A percentile compares a stretch with the other conserved stretches of the same genome.
Evolutionary conservation across 2,888 invertebrate species (phyloP).

Genomic region (Stramonita haemastoma): DNA sequence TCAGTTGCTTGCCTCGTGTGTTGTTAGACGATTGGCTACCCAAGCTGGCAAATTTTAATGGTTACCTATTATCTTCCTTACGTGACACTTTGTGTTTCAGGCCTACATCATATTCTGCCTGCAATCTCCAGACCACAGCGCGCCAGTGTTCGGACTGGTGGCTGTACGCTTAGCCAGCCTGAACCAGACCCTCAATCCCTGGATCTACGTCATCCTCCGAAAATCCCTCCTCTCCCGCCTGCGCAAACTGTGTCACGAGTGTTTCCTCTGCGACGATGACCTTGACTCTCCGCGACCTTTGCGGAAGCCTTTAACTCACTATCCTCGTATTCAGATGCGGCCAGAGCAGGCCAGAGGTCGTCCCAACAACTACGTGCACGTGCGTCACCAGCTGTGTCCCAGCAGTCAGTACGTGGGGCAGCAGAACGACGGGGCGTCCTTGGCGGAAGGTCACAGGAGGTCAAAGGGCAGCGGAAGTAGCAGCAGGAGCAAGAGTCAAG

Average conservation of each 20-base stretch:
- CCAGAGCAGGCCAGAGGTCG: neutral
- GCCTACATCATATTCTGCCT: slow-evolving; percentile 73
- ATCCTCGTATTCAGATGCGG: slow-evolving; percentile 12
- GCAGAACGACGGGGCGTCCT: slow-evolving; percentile 35
- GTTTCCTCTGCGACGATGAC: slow-evolving; percentile 35
- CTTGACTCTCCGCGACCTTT: slow-evolving; percentile 39
- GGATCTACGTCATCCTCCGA: slow-evolving; percentile 77
- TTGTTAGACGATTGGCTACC: too few species aligned
- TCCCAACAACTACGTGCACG: slow-evolving; percentile 51
- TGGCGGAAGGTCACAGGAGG: slow-evolving; percentile 2
- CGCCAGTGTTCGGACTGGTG: slow-evolving; percentile 69
- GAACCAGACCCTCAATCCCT: slow-evolving; percentile 77
- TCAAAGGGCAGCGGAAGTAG: neutral
- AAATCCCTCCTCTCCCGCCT: slow-evolving; percentile 65
- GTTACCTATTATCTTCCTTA: too few species aligned
- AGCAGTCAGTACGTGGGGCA: slow-evolving; percentile 52
- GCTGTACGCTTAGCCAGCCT: slow-evolving; percentile 74
- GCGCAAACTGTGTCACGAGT: slow-evolving; percentile 34
- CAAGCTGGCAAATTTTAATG: too few species aligned
- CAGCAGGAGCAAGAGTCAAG: slow-evolving; percentile 2
- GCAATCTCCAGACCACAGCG: slow-evolving; percentile 59
- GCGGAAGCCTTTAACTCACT: slow-evolving; percentile 37
- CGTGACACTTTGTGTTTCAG: slow-evolving; percentile 51
- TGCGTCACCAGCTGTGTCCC: slow-evolving; percentile 51
- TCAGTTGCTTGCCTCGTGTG: too few species aligned